Percentiles rank a stretch among this genome's conserved stretches.
Evolutionary conservation across 1,140 invertebrate species (phyloP).

Genomic region (Aphelinus atriplicis): DNA sequence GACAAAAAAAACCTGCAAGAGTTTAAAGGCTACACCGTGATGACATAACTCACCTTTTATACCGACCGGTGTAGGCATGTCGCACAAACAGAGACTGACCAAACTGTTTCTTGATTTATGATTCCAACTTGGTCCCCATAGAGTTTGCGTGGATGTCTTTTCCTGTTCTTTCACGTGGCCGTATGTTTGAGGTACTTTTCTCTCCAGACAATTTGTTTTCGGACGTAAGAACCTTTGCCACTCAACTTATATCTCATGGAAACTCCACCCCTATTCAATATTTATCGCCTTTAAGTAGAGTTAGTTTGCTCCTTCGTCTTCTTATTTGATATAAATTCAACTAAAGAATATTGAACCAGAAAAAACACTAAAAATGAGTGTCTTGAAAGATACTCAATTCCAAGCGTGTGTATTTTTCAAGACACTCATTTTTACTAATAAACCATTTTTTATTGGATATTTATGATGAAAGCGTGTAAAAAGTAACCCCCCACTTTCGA

Average conservation of each 20-base stretch:
- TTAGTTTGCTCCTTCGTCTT: too few relatives aligned
- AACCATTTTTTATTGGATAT: too few relatives aligned
- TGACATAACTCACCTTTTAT: conserved; percentile 43
- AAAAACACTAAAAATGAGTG: too few relatives aligned
- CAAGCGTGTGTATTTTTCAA: too few relatives aligned
- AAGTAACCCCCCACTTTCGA: too few relatives aligned
- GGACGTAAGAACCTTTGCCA: not conserved
- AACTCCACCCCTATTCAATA: not conserved
- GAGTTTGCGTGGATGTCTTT: not conserved
- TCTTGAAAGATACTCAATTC: too few relatives aligned
- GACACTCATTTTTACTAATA: too few relatives aligned
- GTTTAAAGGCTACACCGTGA: conserved; percentile 33
- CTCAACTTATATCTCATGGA: conserved; percentile 8
- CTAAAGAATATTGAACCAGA: too few relatives aligned
- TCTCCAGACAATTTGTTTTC: not conserved
- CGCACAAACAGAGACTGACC: conserved; percentile 8
- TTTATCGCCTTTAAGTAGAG: not conserved
- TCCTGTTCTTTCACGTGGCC: too few relatives aligned
- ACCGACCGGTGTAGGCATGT: conserved; percentile 3
- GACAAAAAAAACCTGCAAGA: not conserved
- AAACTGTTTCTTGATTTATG: conserved; percentile 16
- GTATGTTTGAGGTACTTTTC: not conserved
- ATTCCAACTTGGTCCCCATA: conserved; percentile 12
- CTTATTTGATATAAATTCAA: too few relatives aligned
- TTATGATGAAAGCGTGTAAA: too few relatives aligned